Base-by-base conservation (phyloP, 2,797 vertebrate genomes). In the Platyrinchus mystaceus region DNA sequence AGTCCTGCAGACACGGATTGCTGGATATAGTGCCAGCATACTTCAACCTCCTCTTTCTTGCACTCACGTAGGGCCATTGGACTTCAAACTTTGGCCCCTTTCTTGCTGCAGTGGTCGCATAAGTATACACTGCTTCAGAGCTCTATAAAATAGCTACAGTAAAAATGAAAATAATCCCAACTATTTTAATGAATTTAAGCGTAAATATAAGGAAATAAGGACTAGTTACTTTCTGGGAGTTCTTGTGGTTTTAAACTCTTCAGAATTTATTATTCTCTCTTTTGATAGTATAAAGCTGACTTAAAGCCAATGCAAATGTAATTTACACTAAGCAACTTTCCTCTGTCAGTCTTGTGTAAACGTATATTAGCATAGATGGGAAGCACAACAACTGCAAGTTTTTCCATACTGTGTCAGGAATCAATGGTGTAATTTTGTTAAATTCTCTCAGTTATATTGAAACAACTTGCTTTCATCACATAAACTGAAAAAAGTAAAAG, bases 241-340 rank as follows among this genome's bases (percentile, higher is more conserved):
- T 90, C 73, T 58, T 84, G 39, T 71, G 27, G 27, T 62, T 85
- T 71, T 68, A 92, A 95, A 82, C 41, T n/a, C 32, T 92, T 84
- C 60, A n/a, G 46, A 89, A 90, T 90, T 87, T 80, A 71, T 87
- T 93, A n/a, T 84, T 87, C 68, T 74, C n/a, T 55, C 82, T 88
- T 93, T 73, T 81, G 60, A 71, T 70, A 77, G 10, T 39, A 74
- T 78, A 90, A 92, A 90, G 64, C 58, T 83, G 90, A 83, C 43
- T 93, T 92, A 85, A 93, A 93, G 53, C 59, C 68, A 94, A 80
- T 92, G 92, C 32, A 95, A 95, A 94, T 89, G 89, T 75, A 92
- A 94, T 89, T 89, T 95, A 85, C 92, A 44, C 89, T 87, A 92
- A 92, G 87, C 70, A 93, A 94, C 78, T 94, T 95, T 95, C 68